phyloP scores from a whole-genome alignment of 2,113 vertebrate species.

The Nycticorax nycticorax region DNA sequence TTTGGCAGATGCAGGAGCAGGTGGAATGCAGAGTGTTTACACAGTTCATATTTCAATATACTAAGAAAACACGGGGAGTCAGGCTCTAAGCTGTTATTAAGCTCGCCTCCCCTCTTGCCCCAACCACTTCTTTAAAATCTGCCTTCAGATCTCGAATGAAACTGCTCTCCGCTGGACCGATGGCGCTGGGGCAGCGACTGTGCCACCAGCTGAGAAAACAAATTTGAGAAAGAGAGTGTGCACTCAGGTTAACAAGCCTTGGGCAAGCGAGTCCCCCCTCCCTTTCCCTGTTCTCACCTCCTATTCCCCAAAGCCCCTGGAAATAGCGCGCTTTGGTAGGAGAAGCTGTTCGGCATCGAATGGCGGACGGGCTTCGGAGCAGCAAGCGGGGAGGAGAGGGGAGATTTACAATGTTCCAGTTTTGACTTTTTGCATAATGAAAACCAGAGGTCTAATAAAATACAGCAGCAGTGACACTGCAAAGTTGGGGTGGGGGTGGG shows the following conservation, averaged over 20 bases:
- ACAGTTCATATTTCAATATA: slow-evolving; percentile 68
- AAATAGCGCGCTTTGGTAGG: background rate
- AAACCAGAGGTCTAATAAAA: slow-evolving; percentile 71
- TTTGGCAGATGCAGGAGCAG: slow-evolving; percentile 63
- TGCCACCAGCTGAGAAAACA: slow-evolving; percentile 81
- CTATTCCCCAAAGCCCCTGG: slow-evolving; percentile 29
- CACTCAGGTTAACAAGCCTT: slow-evolving; percentile 61
- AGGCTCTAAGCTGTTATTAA: slow-evolving; percentile 57
- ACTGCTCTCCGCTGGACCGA: slow-evolving; percentile 56
- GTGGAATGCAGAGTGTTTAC: slow-evolving; percentile 72
- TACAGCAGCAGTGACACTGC: slow-evolving; percentile 49
- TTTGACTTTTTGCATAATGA: slow-evolving; percentile 67
- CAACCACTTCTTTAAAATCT: slow-evolving; percentile 66
- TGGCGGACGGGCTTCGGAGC: background rate
- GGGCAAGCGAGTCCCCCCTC: background rate
- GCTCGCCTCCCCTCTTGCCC: slow-evolving; percentile 46
- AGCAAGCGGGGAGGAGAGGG: background rate
- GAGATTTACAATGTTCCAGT: slow-evolving; percentile 65
- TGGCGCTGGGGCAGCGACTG: slow-evolving; percentile 32
- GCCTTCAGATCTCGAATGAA: slow-evolving; percentile 65
- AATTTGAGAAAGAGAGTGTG: slow-evolving; percentile 71
- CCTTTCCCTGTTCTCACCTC: slow-evolving; percentile 42
- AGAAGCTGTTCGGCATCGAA: background rate
- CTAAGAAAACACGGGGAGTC: slow-evolving; percentile 61
- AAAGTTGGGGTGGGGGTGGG: background rate